phyloP scores from a whole-genome alignment of 2,113 vertebrate genomes.

The Phaethon lepturus region DNA sequence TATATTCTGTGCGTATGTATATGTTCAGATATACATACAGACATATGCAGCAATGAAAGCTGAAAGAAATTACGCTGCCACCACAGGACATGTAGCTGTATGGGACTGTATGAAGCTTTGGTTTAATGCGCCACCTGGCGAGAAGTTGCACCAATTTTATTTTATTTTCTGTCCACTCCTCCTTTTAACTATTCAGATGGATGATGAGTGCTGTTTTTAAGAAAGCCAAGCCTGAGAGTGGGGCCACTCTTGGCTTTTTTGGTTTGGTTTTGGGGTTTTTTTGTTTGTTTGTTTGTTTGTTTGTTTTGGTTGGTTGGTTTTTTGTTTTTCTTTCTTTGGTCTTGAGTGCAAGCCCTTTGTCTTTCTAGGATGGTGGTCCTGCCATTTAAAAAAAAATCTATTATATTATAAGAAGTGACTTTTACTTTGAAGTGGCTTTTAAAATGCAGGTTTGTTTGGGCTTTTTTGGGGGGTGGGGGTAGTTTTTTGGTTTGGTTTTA shows the following conservation, averaged over 20 bases:
- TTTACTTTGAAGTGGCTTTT: conserved; percentile 72
- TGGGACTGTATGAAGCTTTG: conserved; percentile 62
- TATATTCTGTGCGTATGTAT: conserved; percentile 55
- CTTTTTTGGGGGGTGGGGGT: background rate
- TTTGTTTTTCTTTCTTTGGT: conserved; percentile 45
- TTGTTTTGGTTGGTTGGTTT: background rate
- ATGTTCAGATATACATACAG: conserved; percentile 61
- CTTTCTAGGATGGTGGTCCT: conserved; percentile 77
- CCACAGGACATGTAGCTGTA: conserved; percentile 42
- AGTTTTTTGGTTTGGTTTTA: conserved; percentile 14
- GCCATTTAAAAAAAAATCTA: conserved; percentile 70
- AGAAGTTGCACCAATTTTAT: conserved; percentile 79
- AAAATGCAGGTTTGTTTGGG: conserved; percentile 39
- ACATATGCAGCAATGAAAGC: conserved; percentile 46
- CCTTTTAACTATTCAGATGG: conserved; percentile 56
- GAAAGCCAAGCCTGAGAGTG: conserved; percentile 59
- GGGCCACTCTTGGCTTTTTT: conserved; percentile 23
- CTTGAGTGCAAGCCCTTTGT: conserved; percentile 55
- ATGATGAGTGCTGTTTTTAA: conserved; percentile 69
- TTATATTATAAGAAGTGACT: conserved; percentile 63
- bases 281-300: background rate
- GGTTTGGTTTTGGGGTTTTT: background rate
- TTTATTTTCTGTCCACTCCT: conserved; percentile 73
- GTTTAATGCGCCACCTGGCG: conserved; percentile 48
- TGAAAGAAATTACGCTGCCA: conserved; percentile 62